These are phyloP conservation scores for Astur gentilis DNA, from an alignment of 2,113 vertebrate genomes.

Conservation along the genomic window DNA sequence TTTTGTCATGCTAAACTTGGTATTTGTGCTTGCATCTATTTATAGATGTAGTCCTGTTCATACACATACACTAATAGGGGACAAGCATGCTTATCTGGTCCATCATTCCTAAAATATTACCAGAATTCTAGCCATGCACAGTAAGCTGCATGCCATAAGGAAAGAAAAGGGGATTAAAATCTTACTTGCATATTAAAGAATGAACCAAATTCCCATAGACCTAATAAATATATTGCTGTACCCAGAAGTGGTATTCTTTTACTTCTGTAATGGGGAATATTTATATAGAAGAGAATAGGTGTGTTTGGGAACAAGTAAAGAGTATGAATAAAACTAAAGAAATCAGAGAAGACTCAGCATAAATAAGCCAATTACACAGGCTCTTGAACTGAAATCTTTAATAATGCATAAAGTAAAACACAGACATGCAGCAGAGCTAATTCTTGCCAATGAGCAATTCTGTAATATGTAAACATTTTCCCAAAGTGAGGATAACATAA, in stretches of 20 bases:
- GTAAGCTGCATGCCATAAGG: not conserved
- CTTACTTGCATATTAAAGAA: not conserved
- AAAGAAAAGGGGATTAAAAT: not conserved
- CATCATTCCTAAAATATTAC: not conserved
- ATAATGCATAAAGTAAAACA: constrained; percentile 49
- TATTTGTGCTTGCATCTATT: not conserved
- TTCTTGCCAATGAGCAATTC: constrained; percentile 32
- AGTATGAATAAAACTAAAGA: constrained; percentile 5
- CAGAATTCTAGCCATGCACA: not conserved
- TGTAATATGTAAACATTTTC: not conserved
- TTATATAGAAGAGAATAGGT: not conserved
- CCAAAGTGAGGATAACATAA: not conserved
- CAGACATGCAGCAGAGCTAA: constrained; percentile 13
- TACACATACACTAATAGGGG: accelerated
- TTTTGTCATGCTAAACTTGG: not conserved
- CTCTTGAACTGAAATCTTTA: constrained; percentile 45
- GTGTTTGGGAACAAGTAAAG: not conserved
- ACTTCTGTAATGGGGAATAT: not conserved
- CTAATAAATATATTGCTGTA: not conserved
- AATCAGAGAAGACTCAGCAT: constrained; percentile 16
- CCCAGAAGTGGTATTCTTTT: not conserved
- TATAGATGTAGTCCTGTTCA: not conserved
- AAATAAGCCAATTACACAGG: constrained; percentile 47
- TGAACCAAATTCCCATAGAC: not conserved
- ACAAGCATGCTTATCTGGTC: not conserved